Conservation (phyloP, 2,797 vertebrate species). For the Cynopterus sphinx region DNA sequence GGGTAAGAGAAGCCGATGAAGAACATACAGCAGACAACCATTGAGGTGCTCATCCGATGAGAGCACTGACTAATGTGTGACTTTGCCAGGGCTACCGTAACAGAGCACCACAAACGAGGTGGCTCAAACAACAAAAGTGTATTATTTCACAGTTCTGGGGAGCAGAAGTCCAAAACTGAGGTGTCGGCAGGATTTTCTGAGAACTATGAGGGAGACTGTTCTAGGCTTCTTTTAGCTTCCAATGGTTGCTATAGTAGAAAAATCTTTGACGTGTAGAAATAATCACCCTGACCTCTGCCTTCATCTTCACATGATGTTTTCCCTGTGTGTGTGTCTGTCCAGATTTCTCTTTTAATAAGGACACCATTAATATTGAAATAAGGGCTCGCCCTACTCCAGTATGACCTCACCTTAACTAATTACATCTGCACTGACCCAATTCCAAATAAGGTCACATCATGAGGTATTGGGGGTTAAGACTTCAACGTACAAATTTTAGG, state of each 20-base stretch:
- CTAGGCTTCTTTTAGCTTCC: neutral
- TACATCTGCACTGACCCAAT: neutral
- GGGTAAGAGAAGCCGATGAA: neutral
- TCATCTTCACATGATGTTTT: neutral
- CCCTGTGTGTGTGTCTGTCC: neutral
- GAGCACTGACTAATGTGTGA: fast-evolving
- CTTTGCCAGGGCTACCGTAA: fast-evolving
- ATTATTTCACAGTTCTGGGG: neutral
- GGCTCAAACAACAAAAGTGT: neutral
- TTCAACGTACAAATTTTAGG: neutral
- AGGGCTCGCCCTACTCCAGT: neutral
- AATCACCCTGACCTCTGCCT: neutral
- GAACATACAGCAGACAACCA: neutral
- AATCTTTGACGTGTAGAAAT: neutral
- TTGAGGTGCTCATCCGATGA: neutral
- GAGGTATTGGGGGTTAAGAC: neutral
- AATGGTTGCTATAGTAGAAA: neutral
- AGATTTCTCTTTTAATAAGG: neutral
- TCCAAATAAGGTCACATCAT: neutral
- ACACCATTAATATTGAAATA: neutral
- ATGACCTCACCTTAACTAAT: neutral
- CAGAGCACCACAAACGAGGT: neutral
- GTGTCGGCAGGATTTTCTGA: neutral
- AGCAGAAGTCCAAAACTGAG: neutral
- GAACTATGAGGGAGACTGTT: neutral